phyloP scores from a whole-genome alignment of 2,113 vertebrate genomes.

The Nyctereutes procyonoides region DNA sequence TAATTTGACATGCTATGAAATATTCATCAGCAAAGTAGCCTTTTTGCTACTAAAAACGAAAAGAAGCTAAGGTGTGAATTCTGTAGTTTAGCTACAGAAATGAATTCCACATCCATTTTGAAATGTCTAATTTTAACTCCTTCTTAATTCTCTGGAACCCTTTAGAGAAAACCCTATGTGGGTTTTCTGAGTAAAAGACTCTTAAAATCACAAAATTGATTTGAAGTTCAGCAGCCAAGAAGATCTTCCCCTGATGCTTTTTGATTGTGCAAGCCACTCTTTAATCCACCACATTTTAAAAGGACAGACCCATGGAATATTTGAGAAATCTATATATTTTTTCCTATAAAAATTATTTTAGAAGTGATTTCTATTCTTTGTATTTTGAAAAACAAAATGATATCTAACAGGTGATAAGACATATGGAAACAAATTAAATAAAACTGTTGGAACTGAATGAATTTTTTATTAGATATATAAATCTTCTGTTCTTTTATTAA shows the following conservation, averaged over 20 bases:
- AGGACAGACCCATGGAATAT: neutral
- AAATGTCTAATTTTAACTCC: neutral
- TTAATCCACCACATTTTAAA: slow-evolving; percentile 27
- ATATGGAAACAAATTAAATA: slow-evolving; percentile 83
- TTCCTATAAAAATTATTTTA: slow-evolving; percentile 55
- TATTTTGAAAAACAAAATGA: slow-evolving; percentile 78
- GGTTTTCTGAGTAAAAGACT: slow-evolving; percentile 15
- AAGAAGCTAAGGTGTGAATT: neutral
- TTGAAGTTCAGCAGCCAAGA: neutral
- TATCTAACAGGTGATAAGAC: slow-evolving; percentile 79
- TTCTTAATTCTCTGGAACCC: neutral
- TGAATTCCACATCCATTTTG: neutral
- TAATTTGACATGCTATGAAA: slow-evolving; percentile 60
- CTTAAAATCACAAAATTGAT: neutral
- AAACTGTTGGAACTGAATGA: slow-evolving; percentile 74
- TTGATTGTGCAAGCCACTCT: neutral
- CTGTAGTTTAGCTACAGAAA: slow-evolving; percentile 8
- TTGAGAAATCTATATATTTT: slow-evolving; percentile 13
- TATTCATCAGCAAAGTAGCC: slow-evolving; percentile 55
- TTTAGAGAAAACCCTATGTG: neutral
- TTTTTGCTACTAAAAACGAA: slow-evolving; percentile 53
- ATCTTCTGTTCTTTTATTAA: slow-evolving; percentile 86
- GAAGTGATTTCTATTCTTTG: slow-evolving; percentile 52
- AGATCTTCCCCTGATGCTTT: neutral
- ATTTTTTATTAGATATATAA: slow-evolving; percentile 84